Evolutionary conservation across 2,113 vertebrate species (phyloP).

Genomic region (Engraulis encrasicolus): DNA sequence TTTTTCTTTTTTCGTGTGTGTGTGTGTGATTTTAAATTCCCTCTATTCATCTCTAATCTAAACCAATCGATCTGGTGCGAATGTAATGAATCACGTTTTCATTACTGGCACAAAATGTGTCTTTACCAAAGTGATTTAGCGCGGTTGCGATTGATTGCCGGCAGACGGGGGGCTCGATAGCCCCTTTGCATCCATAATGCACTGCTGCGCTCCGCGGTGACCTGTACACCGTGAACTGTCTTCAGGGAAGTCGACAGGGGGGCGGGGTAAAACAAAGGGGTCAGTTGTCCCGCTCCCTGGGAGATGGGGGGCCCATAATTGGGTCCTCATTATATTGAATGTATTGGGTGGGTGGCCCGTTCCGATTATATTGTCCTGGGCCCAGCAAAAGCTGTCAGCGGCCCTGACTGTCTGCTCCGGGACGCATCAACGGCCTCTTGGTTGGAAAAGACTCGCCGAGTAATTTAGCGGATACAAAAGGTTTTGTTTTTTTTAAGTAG

Average conservation of each 20-base stretch:
- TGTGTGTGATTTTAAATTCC: not conserved
- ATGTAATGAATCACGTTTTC: conserved; percentile 22
- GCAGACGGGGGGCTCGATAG: not conserved
- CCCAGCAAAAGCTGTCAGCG: too few species aligned
- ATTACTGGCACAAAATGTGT: conserved; percentile 25
- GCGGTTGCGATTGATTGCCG: not conserved
- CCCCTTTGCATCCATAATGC: not conserved
- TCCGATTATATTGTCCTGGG: too few species aligned
- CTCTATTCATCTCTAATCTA: not conserved
- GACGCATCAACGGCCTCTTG: not conserved
- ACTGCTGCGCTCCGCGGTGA: not conserved
- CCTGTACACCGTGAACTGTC: conserved; percentile 1
- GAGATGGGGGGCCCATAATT: too few species aligned
- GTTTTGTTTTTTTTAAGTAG: too few species aligned
- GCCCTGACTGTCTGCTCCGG: not conserved
- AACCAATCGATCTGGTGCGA: not conserved
- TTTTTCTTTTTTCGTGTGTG: not conserved
- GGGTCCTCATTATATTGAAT: too few species aligned
- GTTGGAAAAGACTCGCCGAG: not conserved
- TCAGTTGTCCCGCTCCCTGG: too few species aligned
- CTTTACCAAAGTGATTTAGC: conserved; percentile 3
- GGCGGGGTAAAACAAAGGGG: too few species aligned
- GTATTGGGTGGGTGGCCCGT: too few species aligned
- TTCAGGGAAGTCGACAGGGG: too few species aligned
- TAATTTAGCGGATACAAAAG: too few species aligned